Percentiles rank a stretch among this genome's conserved stretches.
Conservation (phyloP, 23 tunicate genomes). For the Halocynthia aurantium region DNA sequence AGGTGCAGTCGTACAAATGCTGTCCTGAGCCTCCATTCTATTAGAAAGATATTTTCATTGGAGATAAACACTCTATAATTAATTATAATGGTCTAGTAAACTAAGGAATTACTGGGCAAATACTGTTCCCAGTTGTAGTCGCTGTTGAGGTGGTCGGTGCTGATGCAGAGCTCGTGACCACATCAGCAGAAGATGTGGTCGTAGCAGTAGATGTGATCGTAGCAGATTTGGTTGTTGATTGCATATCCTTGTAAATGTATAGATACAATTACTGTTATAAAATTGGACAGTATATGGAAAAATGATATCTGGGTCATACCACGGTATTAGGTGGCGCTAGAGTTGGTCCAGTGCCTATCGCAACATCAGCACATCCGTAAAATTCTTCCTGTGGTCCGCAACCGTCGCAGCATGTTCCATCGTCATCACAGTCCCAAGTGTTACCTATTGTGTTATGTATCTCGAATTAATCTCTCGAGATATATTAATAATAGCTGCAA, state of each 20-base stretch:
- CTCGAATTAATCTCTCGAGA: no score
- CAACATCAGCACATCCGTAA: constrained; percentile 76
- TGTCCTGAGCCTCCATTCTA: constrained; percentile 9
- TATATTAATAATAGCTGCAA: no score
- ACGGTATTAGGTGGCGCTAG: constrained; percentile 13
- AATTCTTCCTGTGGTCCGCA: constrained; percentile 75
- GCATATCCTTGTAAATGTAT: constrained; percentile 1
- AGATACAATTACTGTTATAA: neutral
- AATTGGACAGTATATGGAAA: neutral
- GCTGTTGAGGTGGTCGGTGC: neutral
- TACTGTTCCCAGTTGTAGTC: neutral
- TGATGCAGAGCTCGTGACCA: neutral
- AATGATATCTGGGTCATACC: neutral
- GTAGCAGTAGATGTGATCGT: constrained; percentile 2
- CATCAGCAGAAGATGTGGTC: neutral
- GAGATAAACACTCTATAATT: neutral
- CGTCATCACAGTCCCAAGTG: constrained; percentile 50
- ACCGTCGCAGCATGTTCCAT: constrained; percentile 44
- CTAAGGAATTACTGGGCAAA: neutral
- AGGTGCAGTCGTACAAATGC: constrained; percentile 28
- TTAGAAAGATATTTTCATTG: neutral
- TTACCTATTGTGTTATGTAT: constrained; percentile 27
- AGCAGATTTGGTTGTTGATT: neutral
- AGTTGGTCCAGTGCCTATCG: constrained; percentile 39
- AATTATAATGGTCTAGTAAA: no score